Evolutionary conservation across 2,113 vertebrate genomes (phyloP).

Genomic region (Amphiprion percula): DNA sequence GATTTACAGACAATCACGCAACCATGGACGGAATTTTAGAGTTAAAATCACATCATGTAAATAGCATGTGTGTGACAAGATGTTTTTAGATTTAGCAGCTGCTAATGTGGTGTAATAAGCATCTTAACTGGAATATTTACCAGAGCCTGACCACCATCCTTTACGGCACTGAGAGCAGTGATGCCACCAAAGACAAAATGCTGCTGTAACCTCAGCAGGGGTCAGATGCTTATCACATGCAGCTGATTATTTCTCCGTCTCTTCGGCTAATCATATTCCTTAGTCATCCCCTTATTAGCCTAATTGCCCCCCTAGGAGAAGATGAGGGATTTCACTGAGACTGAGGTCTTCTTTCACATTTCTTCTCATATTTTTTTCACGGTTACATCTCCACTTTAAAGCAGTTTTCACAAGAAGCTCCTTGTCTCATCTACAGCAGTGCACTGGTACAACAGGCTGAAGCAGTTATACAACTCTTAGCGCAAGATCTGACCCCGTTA

Average conservation of each 20-base stretch:
- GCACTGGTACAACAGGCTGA: conserved; percentile 40
- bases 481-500: conserved; percentile 54
- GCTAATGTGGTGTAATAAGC: no score
- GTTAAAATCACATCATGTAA: neutral
- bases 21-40: neutral
- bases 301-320: conserved; percentile 53
- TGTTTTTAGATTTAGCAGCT: no score
- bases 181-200: conserved; percentile 19
- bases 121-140: no score
- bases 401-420: conserved; percentile 11
- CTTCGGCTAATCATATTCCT: conserved; percentile 62
- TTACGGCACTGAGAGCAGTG: neutral
- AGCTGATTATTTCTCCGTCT: conserved; percentile 52
- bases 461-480: conserved; percentile 45
- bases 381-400: conserved; percentile 24
- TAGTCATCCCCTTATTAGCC: conserved; percentile 62
- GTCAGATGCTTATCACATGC: conserved; percentile 55
- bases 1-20: neutral
- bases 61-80: no score
- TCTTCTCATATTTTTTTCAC: conserved; percentile 38
- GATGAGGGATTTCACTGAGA: conserved; percentile 43
- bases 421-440: conserved; percentile 33
- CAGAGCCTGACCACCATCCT: neutral
- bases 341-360: conserved; percentile 48
- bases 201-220: conserved; percentile 52